These are phyloP conservation scores for Patella depressa DNA, from an alignment of 2,888 invertebrate genomes.

Conservation along the genomic window DNA sequence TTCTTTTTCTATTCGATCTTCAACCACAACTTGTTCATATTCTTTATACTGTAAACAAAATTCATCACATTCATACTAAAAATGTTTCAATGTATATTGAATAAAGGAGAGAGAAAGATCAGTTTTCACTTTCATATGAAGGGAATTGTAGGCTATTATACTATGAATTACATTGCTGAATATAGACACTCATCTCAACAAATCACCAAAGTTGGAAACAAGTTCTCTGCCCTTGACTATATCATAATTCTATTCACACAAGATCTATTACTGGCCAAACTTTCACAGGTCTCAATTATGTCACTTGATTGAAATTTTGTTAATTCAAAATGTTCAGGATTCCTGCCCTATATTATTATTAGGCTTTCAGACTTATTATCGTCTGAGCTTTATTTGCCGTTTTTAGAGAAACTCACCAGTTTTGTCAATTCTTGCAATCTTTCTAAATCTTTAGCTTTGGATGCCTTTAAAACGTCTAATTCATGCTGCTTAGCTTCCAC, in stretches of 20 bases:
- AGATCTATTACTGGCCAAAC: no score
- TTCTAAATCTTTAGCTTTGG: constrained; percentile 70
- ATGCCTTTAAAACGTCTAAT: constrained; percentile 69
- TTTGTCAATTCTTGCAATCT: constrained; percentile 69
- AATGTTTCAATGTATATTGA: background rate
- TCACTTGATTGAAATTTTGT: no score
- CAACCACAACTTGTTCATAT: constrained; percentile 71
- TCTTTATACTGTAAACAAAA: constrained; percentile 66
- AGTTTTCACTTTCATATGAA: background rate
- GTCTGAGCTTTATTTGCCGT: no score
- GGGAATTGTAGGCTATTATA: background rate
- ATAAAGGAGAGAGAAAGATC: background rate
- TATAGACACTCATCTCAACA: background rate
- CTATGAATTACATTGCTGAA: background rate
- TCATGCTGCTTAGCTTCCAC: constrained; percentile 69
- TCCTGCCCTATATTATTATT: no score
- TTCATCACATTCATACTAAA: background rate
- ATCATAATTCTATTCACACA: no score
- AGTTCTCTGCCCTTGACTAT: no score
- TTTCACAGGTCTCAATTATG: no score
- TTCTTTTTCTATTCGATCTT: constrained; percentile 71
- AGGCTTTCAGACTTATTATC: no score
- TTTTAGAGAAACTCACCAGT: constrained; percentile 50
- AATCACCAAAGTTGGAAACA: background rate
- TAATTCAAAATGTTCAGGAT: no score